Evolutionary conservation across 1,140 invertebrate species (phyloP), one percentile per base, ranked within the genome.

Genomic region (Drosophila novamexicana): DNA sequence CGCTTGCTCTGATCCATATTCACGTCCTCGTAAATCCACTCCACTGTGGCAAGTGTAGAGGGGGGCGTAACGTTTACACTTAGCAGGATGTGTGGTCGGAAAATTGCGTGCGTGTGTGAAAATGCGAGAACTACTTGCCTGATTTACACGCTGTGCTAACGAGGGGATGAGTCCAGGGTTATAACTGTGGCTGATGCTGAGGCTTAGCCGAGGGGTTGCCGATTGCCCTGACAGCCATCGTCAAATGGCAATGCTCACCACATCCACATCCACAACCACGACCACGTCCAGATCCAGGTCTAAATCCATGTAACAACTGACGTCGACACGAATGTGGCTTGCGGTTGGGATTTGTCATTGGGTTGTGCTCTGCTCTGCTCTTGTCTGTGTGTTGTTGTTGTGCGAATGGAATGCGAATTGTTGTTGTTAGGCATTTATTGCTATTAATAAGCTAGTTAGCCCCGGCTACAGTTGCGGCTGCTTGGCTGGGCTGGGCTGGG

Each of bases 11-110:
- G 34, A 29, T 50, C 3, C 53, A 50, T 42, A 18, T 47, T 22
- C 45, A 34, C 57, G 78, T 67, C 65, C 75, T 82, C 84, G 70
- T 88, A 88, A 89, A 88, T 88, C 83, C 83, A 88, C 84, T 89
- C 78, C n/a, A n/a, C 80, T 86, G 83, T 81, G 75, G 79, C 82
- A 86, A 86, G 82, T 81, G 82, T 57, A 12, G 36, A 29, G 18
- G 44, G 45, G 42, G 73, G 77, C 73, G 67, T 71, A 39, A 67
- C 61, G 36, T 65, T 57, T 53, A 45, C 68, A 72, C 73, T 75
- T 22, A 34, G 45, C 34, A 53, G 7, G 18, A n/a, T 54, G 63
- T 77, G 69, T 70, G 56, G 64, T 18, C 61, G 74, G 74, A 67
- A 76, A 76, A 76, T 62, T 76, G 66, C 59, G 61, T 63, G 61